These are phyloP conservation scores for Microtus oregoni DNA, from an alignment of 2,113 vertebrate genomes.

Conservation along the genomic window DNA sequence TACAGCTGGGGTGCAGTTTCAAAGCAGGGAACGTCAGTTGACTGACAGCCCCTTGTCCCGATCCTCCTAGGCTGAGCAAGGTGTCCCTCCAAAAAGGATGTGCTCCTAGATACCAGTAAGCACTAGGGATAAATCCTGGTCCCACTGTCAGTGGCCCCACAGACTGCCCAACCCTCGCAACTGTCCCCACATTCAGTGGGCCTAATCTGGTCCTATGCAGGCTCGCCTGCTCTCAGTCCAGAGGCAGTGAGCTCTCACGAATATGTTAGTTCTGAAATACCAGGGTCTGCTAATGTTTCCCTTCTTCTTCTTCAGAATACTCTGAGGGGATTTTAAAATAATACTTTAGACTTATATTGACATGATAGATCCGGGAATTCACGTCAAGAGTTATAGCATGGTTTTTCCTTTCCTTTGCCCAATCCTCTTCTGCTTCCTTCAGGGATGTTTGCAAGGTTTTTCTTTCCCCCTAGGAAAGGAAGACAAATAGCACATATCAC, in stretches of 20 bases:
- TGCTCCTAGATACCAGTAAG: no score
- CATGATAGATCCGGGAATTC: background rate
- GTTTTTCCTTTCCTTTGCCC: background rate
- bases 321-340: background rate
- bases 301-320: slow-evolving; percentile 14
- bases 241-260: no score
- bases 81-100: no score
- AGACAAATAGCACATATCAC: background rate
- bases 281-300: background rate
- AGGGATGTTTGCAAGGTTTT: background rate
- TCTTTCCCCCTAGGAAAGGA: background rate
- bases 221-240: no score
- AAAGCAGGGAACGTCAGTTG: background rate
- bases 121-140: no score
- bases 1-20: background rate
- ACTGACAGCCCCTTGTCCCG: background rate
- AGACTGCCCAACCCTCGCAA: no score
- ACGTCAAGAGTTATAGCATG: background rate
- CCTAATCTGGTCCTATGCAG: no score
- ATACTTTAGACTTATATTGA: background rate
- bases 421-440: background rate
- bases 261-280: background rate
- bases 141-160: no score
- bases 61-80: background rate
- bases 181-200: no score